Evolutionary conservation across 2,797 vertebrate species (phyloP).

Genomic region (Tapera naevia): DNA sequence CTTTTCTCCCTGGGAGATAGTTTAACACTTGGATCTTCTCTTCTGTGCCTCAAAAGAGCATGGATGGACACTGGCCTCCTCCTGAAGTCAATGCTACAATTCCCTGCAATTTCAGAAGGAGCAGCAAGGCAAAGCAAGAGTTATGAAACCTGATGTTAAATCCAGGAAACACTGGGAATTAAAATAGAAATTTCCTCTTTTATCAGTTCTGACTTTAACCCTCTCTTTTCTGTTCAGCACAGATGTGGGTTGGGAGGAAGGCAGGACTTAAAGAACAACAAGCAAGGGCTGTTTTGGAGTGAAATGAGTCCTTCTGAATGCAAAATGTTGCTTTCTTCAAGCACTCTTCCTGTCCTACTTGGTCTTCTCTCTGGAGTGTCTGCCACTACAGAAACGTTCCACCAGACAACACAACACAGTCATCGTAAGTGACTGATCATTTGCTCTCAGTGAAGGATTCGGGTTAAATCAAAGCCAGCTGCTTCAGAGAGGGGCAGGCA

Average conservation of each 20-base stretch:
- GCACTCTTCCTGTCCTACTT: not conserved
- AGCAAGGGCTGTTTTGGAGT: not conserved
- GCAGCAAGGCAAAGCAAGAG: not conserved
- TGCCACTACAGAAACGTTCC: conserved; percentile 38
- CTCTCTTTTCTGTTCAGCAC: not conserved
- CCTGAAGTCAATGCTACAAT: not conserved
- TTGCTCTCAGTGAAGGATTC: conserved; percentile 65
- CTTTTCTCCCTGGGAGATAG: not conserved
- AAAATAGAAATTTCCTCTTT: not conserved
- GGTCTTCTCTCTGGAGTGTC: not conserved
- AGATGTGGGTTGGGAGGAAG: not conserved
- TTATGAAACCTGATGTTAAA: not conserved
- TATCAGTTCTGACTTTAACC: conserved; percentile 22
- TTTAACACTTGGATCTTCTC: not conserved
- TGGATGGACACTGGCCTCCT: not conserved
- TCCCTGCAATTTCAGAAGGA: not conserved
- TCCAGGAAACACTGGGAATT: conserved; percentile 11
- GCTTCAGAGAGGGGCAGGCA: not conserved
- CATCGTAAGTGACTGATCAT: conserved; percentile 66
- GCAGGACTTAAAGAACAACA: not conserved
- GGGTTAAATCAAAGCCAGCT: conserved; percentile 81
- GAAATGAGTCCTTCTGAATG: not conserved
- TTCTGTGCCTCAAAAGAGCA: not conserved
- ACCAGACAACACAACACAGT: conserved; percentile 45
- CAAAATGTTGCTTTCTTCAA: not conserved